Base-by-base conservation (phyloP, 2,888 invertebrate species). In the Sicus ferrugineus region DNA sequence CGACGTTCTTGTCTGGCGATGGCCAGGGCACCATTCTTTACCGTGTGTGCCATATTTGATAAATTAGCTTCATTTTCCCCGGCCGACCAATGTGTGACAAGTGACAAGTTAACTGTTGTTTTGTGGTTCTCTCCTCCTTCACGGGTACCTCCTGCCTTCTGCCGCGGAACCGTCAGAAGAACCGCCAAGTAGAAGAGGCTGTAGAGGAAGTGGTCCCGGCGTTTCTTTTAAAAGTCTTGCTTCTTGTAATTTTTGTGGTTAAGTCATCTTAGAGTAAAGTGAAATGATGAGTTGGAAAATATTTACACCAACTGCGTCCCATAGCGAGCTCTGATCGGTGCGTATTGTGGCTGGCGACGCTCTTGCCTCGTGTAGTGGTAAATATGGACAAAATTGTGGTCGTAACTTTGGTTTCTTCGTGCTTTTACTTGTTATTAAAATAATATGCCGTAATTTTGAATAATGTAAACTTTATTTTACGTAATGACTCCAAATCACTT, bases 81-180 rank as follows among this genome's bases (percentile, higher is more conserved):
- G 79, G 79, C 23, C 23, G 46, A 26, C 67, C 52, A 42, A 67
- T 79, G 76, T 80, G 80, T 80, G 79, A 80, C 79, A 80, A 78
- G 80, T 79, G 80, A 79, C 80, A 81, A 79, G 79, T 79, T 79
- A 79, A 79, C 79, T 79, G 79, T 80, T 80, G 75, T 79, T 66
- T 16, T 9, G 9, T 77, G 28, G 28, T 30, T 34, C 23, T 30
- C 30, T 30, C 30, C 46, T 42, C 9, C 63, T 63, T 48, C 46
- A 2, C 16, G 2, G 1, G 9, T 34, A 30, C 21, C 16, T 16
- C 21, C 14, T 21, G 38, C 38, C 21, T 21, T 42, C 38, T 23
- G 16, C 14, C 23, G 23, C 4, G 21, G 11, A 23, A 19, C 14
- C 7, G 6, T 59, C n/a, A 4, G n/a, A 42, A n/a, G 1, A 42